Evolutionary conservation across 64 coral and sea anemone genomes (phyloP).

Genomic region (Montipora sp.): DNA sequence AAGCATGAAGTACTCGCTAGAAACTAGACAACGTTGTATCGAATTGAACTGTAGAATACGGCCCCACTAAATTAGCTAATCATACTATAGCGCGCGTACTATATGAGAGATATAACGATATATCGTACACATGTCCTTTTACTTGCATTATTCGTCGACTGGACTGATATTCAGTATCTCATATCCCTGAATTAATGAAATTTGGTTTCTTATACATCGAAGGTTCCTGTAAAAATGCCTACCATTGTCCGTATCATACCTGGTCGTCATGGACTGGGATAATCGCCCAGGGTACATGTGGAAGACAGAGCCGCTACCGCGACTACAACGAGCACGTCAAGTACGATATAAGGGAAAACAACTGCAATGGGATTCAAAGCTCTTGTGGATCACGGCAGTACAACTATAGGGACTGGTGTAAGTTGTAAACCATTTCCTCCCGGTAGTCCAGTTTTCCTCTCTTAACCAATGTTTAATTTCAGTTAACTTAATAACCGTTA

Average conservation of each 20-base stretch:
- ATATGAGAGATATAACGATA: too few relatives aligned
- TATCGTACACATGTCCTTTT: too few relatives aligned
- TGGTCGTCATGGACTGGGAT: constrained; percentile 83
- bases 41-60: too few relatives aligned
- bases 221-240: constrained; percentile 84
- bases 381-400: constrained; percentile 79
- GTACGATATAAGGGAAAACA: constrained; percentile 53
- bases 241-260: constrained; percentile 62
- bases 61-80: too few relatives aligned
- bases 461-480: too few relatives aligned
- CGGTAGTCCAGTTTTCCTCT: too few relatives aligned
- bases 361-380: constrained; percentile 75
- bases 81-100: too few relatives aligned
- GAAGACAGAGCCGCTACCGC: constrained; percentile 69
- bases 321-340: constrained; percentile 69
- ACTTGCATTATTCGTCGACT: too few relatives aligned
- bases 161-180: too few relatives aligned
- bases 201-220: neutral
- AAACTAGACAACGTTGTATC: too few relatives aligned
- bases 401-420: constrained; percentile 90
- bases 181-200: neutral
- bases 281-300: constrained; percentile 62
- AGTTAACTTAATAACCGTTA: too few relatives aligned
- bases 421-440: constrained; percentile 33
- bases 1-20: too few relatives aligned